Evolutionary conservation across 1,140 invertebrate species (phyloP), one percentile per base, ranked within the genome.

Genomic region (Sinonovacula constricta): DNA sequence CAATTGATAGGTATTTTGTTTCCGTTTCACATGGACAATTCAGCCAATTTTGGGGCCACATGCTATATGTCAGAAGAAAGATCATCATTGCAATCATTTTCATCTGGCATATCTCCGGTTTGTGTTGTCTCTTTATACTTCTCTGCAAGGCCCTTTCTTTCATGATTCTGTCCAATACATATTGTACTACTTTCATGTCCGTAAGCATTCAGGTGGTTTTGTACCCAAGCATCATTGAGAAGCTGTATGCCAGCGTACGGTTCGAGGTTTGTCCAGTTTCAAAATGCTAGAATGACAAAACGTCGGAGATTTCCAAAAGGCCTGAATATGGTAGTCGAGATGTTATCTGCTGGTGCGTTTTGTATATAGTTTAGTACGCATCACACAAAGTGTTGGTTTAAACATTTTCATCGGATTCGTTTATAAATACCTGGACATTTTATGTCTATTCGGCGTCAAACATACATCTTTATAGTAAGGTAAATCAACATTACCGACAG

Each of bases 401-500:
- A 65, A 87, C 89, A 3, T 81, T 91, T 39, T 85, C 89, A 0
- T n/a, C 51, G 0, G 85, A 72, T 0, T 79, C 53, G 0, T 90
- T 91, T 72, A 83, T 88, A 15, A 79, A 83, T 14, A 90, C 85
- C n/a, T 91, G 90, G 90, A 80, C 81, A 0, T 87, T 88, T 53
- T 65, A 90, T 67, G 81, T 88, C 0, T 90, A 91, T 51, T 91
- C 91, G 0, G 90, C 91, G 12, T 88, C 89, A 36, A 92, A 92
- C 82, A 91, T 91, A 7, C 81, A 92, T 10, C 84, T 92, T 0
- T 92, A 92, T 68, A 88, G 89, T 63, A 89, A 91, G 51, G 91
- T 91, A 75, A 90, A 90, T 72, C 87, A 90, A 59, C 91, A 90
- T 60, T 92, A 90, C 63, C 74, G 90, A 39, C 78, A 82, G 28